Conservation (phyloP, 2,797 vertebrate genomes). For the Vultur gryphus region DNA sequence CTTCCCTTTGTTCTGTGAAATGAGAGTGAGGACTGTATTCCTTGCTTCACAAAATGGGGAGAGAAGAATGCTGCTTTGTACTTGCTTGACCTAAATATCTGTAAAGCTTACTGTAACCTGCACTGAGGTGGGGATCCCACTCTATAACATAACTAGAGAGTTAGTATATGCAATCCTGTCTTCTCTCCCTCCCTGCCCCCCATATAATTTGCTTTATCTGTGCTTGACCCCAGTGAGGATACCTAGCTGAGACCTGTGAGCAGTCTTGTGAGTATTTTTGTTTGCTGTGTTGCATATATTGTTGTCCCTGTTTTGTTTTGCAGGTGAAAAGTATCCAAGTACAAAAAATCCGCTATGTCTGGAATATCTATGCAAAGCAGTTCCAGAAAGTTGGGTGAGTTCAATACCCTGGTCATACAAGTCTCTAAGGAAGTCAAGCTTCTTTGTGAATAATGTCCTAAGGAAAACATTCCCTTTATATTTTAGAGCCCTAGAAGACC, state of each 20-base stretch:
- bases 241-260: not conserved
- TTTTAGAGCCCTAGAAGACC: constrained; percentile 75
- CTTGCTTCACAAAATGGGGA: not conserved
- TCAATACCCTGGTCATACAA: not conserved
- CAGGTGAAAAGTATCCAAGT: constrained; percentile 77
- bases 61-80: not conserved
- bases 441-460: not conserved
- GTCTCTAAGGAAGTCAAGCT: not conserved
- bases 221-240: not conserved
- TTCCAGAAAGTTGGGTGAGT: constrained; percentile 80
- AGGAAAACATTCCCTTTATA: not conserved
- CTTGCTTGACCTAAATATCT: not conserved
- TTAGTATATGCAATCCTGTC: not conserved
- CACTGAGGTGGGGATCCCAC: not conserved
- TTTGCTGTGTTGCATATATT: not conserved
- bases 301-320: not conserved
- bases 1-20: not conserved
- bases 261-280: not conserved
- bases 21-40: not conserved
- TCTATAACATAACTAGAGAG: not conserved
- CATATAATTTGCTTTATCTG: not conserved
- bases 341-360: constrained; percentile 78
- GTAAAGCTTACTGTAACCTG: not conserved
- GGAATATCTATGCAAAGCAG: constrained; percentile 68
- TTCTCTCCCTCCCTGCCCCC: not conserved